Conservation (phyloP, 2,888 invertebrate species). For the Unio pictorum region DNA sequence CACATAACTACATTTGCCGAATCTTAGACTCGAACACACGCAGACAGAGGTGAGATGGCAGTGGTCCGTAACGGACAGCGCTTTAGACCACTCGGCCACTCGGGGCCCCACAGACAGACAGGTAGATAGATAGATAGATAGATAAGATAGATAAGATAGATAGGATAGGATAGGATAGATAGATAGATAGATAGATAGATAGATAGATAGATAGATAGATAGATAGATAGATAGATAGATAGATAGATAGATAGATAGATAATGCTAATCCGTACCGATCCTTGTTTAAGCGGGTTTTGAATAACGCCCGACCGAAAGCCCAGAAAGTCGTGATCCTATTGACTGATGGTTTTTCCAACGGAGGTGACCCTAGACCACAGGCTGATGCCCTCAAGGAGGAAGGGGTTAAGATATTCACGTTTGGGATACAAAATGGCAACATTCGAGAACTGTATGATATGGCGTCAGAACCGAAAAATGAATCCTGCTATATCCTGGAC, state of each 20-base stretch:
- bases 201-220: background rate
- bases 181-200: too few relatives aligned
- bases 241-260: too few relatives aligned
- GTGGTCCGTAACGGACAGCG: too few relatives aligned
- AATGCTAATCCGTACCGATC: background rate
- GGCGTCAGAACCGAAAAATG: constrained; percentile 78
- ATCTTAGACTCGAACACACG: too few relatives aligned
- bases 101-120: too few relatives aligned
- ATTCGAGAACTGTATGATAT: constrained; percentile 76
- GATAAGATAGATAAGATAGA: background rate
- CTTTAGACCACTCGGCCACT: too few relatives aligned
- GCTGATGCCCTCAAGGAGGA: constrained; percentile 74
- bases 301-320: constrained; percentile 64
- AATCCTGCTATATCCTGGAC: constrained; percentile 79
- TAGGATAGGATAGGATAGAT: too few relatives aligned
- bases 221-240: too few relatives aligned
- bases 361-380: constrained; percentile 78
- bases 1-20: too few relatives aligned
- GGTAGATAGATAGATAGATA: too few relatives aligned
- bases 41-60: too few relatives aligned
- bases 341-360: constrained; percentile 82
- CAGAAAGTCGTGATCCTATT: constrained; percentile 79
- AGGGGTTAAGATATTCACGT: constrained; percentile 73
- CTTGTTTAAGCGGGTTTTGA: constrained; percentile 62
- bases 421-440: constrained; percentile 80